Percentiles rank a stretch among this genome's conserved stretches.
phyloP scores from a whole-genome alignment of 2,888 invertebrate genomes.

The Odontothrips loti region DNA sequence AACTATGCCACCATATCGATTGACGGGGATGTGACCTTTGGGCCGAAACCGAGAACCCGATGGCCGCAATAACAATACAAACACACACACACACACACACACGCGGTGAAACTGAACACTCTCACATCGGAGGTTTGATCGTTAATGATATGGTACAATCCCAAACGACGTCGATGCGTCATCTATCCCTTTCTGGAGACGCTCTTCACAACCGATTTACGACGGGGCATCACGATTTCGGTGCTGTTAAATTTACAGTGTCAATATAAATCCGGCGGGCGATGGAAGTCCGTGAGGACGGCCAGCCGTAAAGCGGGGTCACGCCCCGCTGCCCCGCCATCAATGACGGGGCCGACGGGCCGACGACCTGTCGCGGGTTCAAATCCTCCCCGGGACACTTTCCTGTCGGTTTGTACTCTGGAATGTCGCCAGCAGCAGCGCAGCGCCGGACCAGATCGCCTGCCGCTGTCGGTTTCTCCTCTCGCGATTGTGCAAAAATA shows the following conservation, averaged over 20 bases:
- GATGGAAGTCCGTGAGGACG: not conserved
- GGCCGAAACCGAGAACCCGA: not conserved
- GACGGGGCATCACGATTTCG: conserved; percentile 8
- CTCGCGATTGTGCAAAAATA: too few relatives aligned
- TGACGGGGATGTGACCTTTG: not conserved
- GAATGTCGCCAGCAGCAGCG: too few relatives aligned
- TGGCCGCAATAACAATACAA: too few relatives aligned
- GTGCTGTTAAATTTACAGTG: conserved; percentile 25
- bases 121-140: too few relatives aligned
- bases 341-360: too few relatives aligned
- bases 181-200: not conserved
- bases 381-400: not conserved
- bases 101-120: too few relatives aligned
- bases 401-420: not conserved
- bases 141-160: too few relatives aligned
- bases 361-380: not conserved
- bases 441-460: too few relatives aligned
- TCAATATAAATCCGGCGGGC: not conserved
- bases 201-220: not conserved
- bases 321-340: not conserved
- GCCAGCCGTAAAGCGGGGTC: not conserved
- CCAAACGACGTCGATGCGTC: not conserved
- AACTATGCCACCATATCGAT: not conserved
- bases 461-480: too few relatives aligned
- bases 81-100: too few relatives aligned